These are phyloP conservation scores for Phoeniculus purpureus DNA, from an alignment of 2,797 vertebrate genomes.

Conservation along the genomic window DNA sequence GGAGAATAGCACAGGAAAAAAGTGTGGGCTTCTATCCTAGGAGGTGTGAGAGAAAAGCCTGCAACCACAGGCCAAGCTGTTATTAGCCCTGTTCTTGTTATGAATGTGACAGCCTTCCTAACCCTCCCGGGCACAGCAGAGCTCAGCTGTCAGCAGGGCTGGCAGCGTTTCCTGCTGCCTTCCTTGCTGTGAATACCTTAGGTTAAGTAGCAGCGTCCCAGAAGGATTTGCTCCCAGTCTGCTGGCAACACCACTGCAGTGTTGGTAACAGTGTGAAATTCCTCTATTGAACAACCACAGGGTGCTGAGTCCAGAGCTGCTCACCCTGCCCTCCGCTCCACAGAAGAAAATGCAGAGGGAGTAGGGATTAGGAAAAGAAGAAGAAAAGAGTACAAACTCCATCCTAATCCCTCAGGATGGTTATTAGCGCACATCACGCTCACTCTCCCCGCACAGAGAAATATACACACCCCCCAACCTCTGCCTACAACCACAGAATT, in stretches of 20 bases:
- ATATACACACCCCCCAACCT: accelerated
- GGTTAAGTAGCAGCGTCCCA: conserved; percentile 30
- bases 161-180: not conserved
- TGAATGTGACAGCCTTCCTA: conserved; percentile 25
- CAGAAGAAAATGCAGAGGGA: not conserved
- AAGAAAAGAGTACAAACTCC: not conserved
- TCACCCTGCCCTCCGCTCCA: not conserved
- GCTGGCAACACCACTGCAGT: not conserved
- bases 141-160: conserved; percentile 11
- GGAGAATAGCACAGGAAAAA: not conserved
- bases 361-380: not conserved
- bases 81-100: not conserved
- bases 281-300: not conserved
- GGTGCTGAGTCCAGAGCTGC: not conserved
- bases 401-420: accelerated
- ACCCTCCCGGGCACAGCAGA: not conserved
- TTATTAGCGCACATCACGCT: accelerated
- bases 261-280: conserved; percentile 8
- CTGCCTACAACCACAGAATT: not conserved
- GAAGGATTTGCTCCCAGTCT: conserved; percentile 7
- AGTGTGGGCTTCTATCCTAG: not conserved
- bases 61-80: not conserved
- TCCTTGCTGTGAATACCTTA: not conserved
- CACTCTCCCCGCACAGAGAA: not conserved
- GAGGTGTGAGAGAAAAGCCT: not conserved